Evolutionary conservation across 2,113 vertebrate genomes (phyloP), one percentile per base, ranked within the genome.

Genomic region (Dasyornis broadbenti): DNA sequence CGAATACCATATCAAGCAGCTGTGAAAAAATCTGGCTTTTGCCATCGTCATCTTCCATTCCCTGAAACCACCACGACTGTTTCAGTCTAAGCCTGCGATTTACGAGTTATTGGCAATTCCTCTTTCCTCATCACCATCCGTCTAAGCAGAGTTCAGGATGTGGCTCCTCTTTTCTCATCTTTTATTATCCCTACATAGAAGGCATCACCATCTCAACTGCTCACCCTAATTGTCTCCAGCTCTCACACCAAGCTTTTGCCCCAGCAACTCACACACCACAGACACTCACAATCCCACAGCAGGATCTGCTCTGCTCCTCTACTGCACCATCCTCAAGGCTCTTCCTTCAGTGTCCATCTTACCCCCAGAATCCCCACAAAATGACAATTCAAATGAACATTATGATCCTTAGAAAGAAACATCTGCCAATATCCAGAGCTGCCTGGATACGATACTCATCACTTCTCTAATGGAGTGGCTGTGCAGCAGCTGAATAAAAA

Each of bases 391-490:
- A 19, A 77, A 76, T 40, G 35, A 89, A 60, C 31, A 90, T 39
- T 52, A 45, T 18, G 2, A 35, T 73, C 73, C 89, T 95, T 37
- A 82, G 40, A 79, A 92, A 84, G 61, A 78, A 97, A 85, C 45
- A 97, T 89, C 82, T 96, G 90, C 61, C 26, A 8, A 68, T 56
- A 12, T 68, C 37, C 92, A 90, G 90, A 96, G 86, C 83, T 91
- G 89, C 79, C 80, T 13, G 15, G 18, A 90, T 90, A 94, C 7
- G 11, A 76, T 54, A 94, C 91, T 94, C 35, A 27, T 37, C 82
- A 72, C 56, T 89, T 90, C 91, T 76, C 30, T 79, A 95, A 94
- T n/a, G 27, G 72, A 97, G 59, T 39, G 52, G 66, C 72, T 90
- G 81, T 66, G 89, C 90, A 89, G 64, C 16, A 22, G 94, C 47